Conservation (phyloP, 2,113 vertebrate genomes). For the Lanius collurio region DNA sequence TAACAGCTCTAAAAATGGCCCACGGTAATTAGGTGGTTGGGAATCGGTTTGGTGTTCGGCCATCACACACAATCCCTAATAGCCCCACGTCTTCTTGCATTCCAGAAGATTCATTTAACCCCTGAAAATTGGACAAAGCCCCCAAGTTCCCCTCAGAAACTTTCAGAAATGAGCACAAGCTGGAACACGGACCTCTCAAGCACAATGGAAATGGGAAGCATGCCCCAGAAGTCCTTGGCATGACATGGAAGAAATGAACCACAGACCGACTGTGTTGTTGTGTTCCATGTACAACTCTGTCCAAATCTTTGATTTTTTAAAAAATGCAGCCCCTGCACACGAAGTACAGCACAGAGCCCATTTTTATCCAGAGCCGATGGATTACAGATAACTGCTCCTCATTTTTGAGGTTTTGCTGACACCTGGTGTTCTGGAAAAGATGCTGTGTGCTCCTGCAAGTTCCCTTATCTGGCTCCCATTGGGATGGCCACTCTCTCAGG, state of each 20-base stretch:
- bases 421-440: constrained; percentile 21
- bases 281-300: background rate
- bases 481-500: background rate
- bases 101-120: background rate
- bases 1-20: constrained; percentile 33
- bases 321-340: background rate
- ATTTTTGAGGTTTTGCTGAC: constrained; percentile 37
- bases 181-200: rapidly evolving
- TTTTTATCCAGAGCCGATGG: background rate
- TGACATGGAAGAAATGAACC: background rate
- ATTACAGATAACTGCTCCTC: rapidly evolving
- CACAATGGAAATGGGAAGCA: background rate
- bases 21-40: background rate
- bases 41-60: background rate
- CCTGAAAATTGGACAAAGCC: background rate
- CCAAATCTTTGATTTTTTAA: background rate
- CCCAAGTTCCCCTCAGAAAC: background rate
- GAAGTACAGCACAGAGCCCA: background rate
- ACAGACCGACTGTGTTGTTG: rapidly evolving
- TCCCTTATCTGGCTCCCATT: background rate
- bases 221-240: background rate
- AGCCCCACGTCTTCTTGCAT: background rate
- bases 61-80: background rate
- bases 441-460: background rate
- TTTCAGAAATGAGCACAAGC: background rate